A percentile compares a stretch with the other conserved stretches of the same genome.
phyloP scores from a whole-genome alignment of 2,888 invertebrate species.

The Chalcis sispes region DNA sequence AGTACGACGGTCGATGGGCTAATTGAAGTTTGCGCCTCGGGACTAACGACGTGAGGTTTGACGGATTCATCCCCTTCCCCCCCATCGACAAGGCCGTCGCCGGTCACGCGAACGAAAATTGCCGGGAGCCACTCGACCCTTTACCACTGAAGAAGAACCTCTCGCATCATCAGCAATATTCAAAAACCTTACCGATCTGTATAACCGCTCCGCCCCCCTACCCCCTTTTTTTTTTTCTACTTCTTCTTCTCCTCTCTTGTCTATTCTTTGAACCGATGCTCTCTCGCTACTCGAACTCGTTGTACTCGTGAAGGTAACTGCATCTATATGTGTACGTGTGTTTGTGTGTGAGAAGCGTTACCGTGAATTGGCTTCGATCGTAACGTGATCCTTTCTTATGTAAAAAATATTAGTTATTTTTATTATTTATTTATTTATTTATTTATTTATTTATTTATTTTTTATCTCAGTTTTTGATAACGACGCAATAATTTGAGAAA shows the following conservation, averaged over 20 bases:
- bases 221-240: not conserved
- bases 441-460: too few species aligned
- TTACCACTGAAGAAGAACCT: not conserved
- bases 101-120: not conserved
- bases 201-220: not conserved
- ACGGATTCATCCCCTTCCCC: not conserved
- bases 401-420: too few species aligned
- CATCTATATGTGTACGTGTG: too few species aligned
- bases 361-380: too few species aligned
- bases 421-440: too few species aligned
- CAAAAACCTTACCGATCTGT: too few species aligned
- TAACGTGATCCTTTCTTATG: too few species aligned
- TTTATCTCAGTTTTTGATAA: too few species aligned
- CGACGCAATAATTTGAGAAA: too few species aligned
- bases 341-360: too few species aligned
- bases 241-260: not conserved
- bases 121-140: constrained; percentile 2
- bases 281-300: not conserved
- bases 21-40: constrained; percentile 1
- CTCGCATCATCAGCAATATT: constrained; percentile 31
- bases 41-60: not conserved
- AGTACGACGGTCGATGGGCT: not conserved
- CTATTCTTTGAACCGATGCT: too few species aligned
- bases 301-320: not conserved
- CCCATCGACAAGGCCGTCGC: not conserved